phyloP scores from a whole-genome alignment of 2,888 invertebrate genomes.

The Tiliacea aurago region DNA sequence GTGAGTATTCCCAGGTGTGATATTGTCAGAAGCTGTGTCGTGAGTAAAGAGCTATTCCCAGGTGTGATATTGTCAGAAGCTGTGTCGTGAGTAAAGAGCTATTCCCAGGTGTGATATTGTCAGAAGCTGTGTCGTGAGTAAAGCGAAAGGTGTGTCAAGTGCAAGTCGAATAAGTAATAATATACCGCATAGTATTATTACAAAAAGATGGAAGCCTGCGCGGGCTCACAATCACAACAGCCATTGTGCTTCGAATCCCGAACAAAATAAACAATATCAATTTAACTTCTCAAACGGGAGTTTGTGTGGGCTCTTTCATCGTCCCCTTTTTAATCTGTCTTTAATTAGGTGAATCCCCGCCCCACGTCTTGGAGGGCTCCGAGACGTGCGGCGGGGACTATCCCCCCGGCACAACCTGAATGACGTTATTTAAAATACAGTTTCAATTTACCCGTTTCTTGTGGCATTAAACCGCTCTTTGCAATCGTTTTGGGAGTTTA shows the following conservation, averaged over 20 bases:
- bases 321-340: conserved; percentile 58
- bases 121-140: neutral
- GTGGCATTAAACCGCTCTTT: conserved; percentile 23
- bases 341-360: conserved; percentile 49
- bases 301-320: conserved; percentile 45
- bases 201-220: neutral
- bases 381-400: no score
- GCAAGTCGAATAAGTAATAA: neutral
- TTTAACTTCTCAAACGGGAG: conserved; percentile 48
- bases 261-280: conserved; percentile 53
- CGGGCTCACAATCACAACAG: neutral
- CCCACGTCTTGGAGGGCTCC: conserved; percentile 14
- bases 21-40: no score
- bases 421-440: conserved; percentile 27
- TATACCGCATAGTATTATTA: neutral
- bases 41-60: no score
- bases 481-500: conserved; percentile 10
- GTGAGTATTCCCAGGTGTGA: no score
- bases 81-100: no score
- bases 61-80: no score
- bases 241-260: neutral
- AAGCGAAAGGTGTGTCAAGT: conserved; percentile 2
- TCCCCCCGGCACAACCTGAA: neutral
- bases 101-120: no score
- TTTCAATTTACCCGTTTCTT: conserved; percentile 11